A percentile compares a stretch with the other conserved stretches of the same genome.
These are phyloP conservation scores for Euwallacea similis DNA, from an alignment of 1,140 invertebrate genomes.

Conservation along the genomic window DNA sequence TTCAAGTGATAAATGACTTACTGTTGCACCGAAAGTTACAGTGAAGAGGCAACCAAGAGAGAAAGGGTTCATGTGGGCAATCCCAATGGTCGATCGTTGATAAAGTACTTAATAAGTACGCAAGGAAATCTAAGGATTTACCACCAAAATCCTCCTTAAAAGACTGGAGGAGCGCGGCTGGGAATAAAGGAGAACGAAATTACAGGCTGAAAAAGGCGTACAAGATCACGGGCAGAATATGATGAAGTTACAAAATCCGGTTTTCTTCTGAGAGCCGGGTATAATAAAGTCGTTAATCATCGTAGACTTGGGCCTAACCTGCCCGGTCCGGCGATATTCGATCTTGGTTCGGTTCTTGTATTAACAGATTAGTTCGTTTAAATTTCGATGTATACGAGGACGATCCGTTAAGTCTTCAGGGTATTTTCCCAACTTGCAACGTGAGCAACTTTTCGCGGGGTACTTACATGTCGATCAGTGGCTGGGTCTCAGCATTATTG, in stretches of 20 bases:
- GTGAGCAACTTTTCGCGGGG: no score
- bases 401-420: no score
- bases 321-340: conserved; percentile 42
- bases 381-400: neutral
- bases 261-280: conserved; percentile 41
- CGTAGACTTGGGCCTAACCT: conserved; percentile 36
- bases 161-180: neutral
- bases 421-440: no score
- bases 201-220: conserved; percentile 26
- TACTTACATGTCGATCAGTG: no score
- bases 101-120: no score
- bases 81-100: no score
- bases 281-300: conserved; percentile 52
- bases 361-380: conserved; percentile 2
- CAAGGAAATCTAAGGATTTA: neutral
- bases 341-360: conserved; percentile 28
- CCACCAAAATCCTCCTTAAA: neutral
- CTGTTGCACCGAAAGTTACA: no score
- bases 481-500: no score
- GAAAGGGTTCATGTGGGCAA: no score
- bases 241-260: conserved; percentile 50
- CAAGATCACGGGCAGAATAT: conserved; percentile 33
- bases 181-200: conserved; percentile 14
- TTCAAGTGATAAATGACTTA: no score
- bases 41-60: no score